phyloP scores from a whole-genome alignment of 2,113 vertebrate genomes.

The Bubalus kerabau region DNA sequence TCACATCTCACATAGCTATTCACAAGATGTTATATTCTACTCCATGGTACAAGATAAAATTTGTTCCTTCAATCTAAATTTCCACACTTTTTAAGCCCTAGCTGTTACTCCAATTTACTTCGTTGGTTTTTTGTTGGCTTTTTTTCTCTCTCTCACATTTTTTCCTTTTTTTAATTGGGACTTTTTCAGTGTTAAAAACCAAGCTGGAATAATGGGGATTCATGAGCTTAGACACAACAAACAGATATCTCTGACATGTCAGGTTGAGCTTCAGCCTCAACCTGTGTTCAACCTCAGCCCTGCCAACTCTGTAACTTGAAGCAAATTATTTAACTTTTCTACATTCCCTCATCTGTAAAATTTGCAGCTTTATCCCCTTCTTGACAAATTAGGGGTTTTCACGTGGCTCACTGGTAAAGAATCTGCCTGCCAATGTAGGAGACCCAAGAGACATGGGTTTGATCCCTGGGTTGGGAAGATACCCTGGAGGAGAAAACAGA shows the following conservation, averaged over 20 bases:
- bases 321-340: slow-evolving; percentile 8
- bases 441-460: background rate
- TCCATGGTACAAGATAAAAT: background rate
- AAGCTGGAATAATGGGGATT: background rate
- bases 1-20: background rate
- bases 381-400: background rate
- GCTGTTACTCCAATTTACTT: background rate
- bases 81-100: background rate
- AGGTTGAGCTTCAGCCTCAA: background rate
- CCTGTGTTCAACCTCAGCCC: background rate
- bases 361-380: background rate
- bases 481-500: background rate
- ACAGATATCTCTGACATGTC: background rate
- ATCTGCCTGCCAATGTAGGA: background rate
- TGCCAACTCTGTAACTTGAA: background rate
- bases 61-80: background rate
- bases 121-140: background rate
- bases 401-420: background rate
- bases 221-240: background rate
- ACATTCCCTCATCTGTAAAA: background rate
- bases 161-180: background rate
- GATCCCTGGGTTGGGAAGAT: background rate
- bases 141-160: background rate
- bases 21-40: background rate
- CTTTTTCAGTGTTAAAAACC: background rate